Conservation (phyloP, 2,797 vertebrate species). For the Anas bernieri region DNA sequence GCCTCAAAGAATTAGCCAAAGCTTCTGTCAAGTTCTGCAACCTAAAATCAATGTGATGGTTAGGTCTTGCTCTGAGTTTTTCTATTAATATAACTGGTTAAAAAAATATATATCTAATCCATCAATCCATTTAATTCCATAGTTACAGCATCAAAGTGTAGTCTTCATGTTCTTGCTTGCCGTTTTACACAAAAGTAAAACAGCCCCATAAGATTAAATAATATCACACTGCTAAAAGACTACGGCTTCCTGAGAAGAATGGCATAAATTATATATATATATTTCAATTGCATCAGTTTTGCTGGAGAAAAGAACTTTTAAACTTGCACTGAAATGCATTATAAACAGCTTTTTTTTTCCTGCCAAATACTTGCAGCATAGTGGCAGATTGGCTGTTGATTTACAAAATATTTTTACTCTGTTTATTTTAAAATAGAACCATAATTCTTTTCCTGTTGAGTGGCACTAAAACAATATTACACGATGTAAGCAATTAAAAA, state of each 20-base stretch:
- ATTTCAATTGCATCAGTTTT: neutral
- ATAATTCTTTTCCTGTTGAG: neutral
- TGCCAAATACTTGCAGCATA: neutral
- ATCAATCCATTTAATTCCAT: neutral
- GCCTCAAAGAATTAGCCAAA: neutral
- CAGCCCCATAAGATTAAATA: neutral
- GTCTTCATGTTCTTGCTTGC: neutral
- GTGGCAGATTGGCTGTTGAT: neutral
- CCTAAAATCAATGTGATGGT: neutral
- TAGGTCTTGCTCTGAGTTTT: neutral
- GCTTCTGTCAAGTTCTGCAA: neutral
- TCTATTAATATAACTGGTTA: neutral
- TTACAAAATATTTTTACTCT: slow-evolving; percentile 3
- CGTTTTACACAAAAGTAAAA: neutral
- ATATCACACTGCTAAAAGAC: neutral
- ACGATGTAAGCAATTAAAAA: neutral
- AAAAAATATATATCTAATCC: neutral
- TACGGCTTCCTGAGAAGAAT: neutral
- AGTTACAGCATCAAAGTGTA: neutral
- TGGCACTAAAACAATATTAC: neutral
- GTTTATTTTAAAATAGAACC: neutral
- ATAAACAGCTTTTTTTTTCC: neutral
- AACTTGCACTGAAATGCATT: neutral
- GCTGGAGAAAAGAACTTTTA: neutral
- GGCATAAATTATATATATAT: neutral